Evolutionary conservation across 92 coral and sea anemone species (phyloP).

Genomic region (Actinostola sp.): DNA sequence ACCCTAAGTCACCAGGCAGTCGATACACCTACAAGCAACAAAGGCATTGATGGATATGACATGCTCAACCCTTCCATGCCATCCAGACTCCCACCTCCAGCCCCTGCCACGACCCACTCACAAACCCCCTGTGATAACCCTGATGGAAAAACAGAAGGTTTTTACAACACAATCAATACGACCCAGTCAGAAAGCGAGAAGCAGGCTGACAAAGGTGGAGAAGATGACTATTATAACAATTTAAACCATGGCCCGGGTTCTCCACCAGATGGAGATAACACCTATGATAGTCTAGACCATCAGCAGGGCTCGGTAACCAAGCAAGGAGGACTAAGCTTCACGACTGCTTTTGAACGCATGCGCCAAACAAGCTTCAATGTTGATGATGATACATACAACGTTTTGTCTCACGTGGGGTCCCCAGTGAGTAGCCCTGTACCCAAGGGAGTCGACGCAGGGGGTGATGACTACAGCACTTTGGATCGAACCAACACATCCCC

Average conservation of each 20-base stretch:
- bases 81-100: slow-evolving; percentile 14
- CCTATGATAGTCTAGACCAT: slow-evolving; percentile 31
- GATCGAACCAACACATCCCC: slow-evolving; percentile 26
- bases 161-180: slow-evolving; percentile 50
- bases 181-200: slow-evolving; percentile 1
- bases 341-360: neutral
- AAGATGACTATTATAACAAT: slow-evolving; percentile 38
- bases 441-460: slow-evolving; percentile 2
- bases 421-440: slow-evolving; percentile 20
- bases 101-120: neutral
- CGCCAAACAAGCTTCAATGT: slow-evolving; percentile 1
- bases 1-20: slow-evolving; percentile 22
- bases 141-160: slow-evolving; percentile 17
- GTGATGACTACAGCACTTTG: slow-evolving; percentile 40
- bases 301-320: neutral
- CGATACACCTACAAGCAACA: slow-evolving; percentile 1
- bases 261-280: slow-evolving; percentile 24
- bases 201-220: neutral
- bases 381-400: slow-evolving; percentile 36
- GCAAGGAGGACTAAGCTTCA: slow-evolving; percentile 1
- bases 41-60: slow-evolving; percentile 22
- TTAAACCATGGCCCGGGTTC: slow-evolving; percentile 39
- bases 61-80: slow-evolving; percentile 25
- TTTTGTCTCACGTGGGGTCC: slow-evolving; percentile 35
- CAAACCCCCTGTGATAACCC: neutral